Base-by-base conservation (phyloP, 92 coral and sea anemone species). In the Epizoanthus ramosus region DNA sequence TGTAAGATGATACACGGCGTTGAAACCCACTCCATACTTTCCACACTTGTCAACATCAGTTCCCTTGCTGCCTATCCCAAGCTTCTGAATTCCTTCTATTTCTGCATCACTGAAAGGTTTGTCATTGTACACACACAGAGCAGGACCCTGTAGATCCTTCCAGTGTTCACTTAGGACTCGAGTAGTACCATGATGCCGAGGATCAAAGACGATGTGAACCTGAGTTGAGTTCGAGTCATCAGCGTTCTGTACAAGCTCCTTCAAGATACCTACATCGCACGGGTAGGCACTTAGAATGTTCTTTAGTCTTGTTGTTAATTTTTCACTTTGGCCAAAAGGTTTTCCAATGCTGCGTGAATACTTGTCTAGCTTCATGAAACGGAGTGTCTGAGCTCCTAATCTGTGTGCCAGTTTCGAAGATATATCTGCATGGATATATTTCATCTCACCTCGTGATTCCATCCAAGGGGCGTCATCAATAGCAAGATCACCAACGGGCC, bases 121-220 rank as follows among this genome's bases (percentile, higher is more conserved):
- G 80, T 97, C 87, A 75, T 94, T 94, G 90, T 94, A 97, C 31
- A 97, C 89, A 52, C 99, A 97, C 33, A 97, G 77, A 4, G 99
- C 99, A 56, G 99, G 99, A 5, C 99, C 99, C 69, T 94, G 98
- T 47, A 97, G 89, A 28, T 97, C 93, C 74, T 92, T 88, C 92
- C 97, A 92, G 13, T 66, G 79, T 41, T 92, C 90, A 59, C 88
- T 91, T 63, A 97, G 63, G 54, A 97, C 93, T 33, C 91, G 93
- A 15, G 86, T 88, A 57, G 95, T 91, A 18, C 91, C 94, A 84
- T 92, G 99, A 66, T 92, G 89, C 53, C 99, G 92, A 24, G 94
- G 92, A 54, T 97, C 99, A 74, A 94, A 91, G 25, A 97, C 85
- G 66, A 97, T 90, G 65, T 97, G 99, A 47, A 97, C 84, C 65